These are phyloP conservation scores for Pocillopora grandis DNA, from an alignment of 92 coral and sea anemone genomes.

Conservation along the genomic window DNA sequence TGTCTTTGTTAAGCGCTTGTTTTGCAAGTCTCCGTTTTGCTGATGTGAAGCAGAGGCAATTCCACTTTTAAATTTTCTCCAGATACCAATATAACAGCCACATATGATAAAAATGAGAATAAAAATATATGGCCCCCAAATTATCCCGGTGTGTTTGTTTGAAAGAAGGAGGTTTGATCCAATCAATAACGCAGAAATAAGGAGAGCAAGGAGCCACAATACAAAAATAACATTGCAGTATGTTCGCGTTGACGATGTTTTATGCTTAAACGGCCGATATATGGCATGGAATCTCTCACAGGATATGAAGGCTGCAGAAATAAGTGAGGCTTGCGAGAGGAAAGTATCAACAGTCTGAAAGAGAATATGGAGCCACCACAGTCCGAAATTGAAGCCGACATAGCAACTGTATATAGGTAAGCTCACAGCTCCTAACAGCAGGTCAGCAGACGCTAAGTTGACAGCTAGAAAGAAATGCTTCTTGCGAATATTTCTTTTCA, in stretches of 20 bases:
- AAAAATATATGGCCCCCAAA: neutral
- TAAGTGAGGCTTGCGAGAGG: neutral
- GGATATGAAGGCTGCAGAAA: neutral
- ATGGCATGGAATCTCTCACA: too few relatives aligned
- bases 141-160: neutral
- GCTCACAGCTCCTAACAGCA: neutral
- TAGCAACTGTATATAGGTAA: neutral
- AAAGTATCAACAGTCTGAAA: neutral
- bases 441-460: conserved; percentile 28
- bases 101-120: neutral
- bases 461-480: neutral
- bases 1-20: too few relatives aligned
- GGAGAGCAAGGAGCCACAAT: neutral
- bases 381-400: neutral
- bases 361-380: neutral
- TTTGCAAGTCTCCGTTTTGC: neutral
- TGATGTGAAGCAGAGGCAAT: neutral
- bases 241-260: neutral
- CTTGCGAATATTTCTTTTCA: neutral
- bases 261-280: too few relatives aligned
- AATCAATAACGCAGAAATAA: neutral
- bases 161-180: neutral
- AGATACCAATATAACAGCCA: neutral
- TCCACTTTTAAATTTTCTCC: neutral
- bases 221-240: neutral